Base-by-base conservation (phyloP, 2,888 invertebrate species). In the Nemapogon koenigi region DNA sequence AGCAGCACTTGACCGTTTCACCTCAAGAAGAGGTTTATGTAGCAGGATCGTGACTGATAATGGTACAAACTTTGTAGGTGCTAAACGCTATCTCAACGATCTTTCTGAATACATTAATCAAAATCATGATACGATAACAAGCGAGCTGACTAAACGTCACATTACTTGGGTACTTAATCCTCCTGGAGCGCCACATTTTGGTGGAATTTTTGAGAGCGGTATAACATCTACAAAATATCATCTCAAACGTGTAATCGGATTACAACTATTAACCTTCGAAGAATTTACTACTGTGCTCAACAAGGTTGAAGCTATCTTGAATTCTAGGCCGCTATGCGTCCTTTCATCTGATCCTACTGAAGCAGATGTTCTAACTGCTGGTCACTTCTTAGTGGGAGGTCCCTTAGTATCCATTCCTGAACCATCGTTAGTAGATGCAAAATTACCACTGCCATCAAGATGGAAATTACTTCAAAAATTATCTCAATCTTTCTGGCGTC, bases 31-130 rank as follows among this genome's bases (percentile, higher is more conserved):
- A n/a, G 43, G 43, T 1, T 39, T 37, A 7, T 45, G 42, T 10
- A 36, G 35, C 4, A 37, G 42, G 7, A 41, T 53, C 3, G 48
- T 42, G 35, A 46, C 49, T n/a, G 55, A 56, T 31, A 44, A 46
- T 30, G 54, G 53, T 4, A 47, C 48, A 10, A 53, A 50, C 4
- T 55, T 55, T 33, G 39, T 49, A n/a, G 54, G 53, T n/a, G 50
- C 53, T 16, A 27, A 27, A 2, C 26, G 30, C 2, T 38, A 49
- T 31, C 28, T 49, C 10, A 37, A 38, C 14, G 43, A 43, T 14
- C 26, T 48, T 4, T 28, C 27, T 14, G 25, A 37, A 7, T 33
- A 18, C 15, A 17, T 38, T 38, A 14, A 25, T 16, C 1, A 8
- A 17, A 11, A 28, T 27, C 16, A 17, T 8, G 4, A n/a, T 16